Base-by-base conservation (phyloP, 2,113 vertebrate genomes). In the Phoxinus phoxinus region DNA sequence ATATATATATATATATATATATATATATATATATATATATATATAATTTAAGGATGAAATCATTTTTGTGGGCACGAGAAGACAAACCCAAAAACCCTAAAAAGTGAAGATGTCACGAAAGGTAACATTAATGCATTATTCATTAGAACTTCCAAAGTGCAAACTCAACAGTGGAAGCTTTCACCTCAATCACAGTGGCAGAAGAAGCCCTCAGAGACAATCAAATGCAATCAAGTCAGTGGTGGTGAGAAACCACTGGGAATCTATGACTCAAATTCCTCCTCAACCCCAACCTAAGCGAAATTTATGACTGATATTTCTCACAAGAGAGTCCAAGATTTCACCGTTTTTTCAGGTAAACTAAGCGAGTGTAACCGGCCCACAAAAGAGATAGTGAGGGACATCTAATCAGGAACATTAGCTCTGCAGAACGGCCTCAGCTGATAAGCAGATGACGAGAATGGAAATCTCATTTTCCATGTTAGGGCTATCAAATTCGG, bases 331-430 rank as follows among this genome's bases (percentile, higher is more conserved):
- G n/a, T 83, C 32, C 30, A n/a, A 7, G 46, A 37, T 41, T 81
- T 8, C 3, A 0, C 12, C 80, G 7, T 67, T 67, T 19, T 46
- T 46, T 81, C 58, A 84, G 32, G 30, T 32, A 30, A 35, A 12
- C 44, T 8, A 21, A 35, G 32, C 44, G 9, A 19, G 53, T 51
- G 69, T 12, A 3, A 53, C 44, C 61, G 48, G 17, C 56, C 44
- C 51, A 53, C 13, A 69, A 37, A 30, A 80, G 44, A 27, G 48
- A 83, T 72, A 73, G 81, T 37, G 32, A 69, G 41, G 83, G 51
- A 76, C 82, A 86, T 85, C 71, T 77, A 82, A 88, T 84, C 53
- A 77, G 74, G 71, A 74, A 78, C 82, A 88, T 86, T 88, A 86
- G 72, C 32, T 53, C 19, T 76, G 37, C 84, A 80, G 77, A 86